phyloP scores from a whole-genome alignment of 2,888 invertebrate genomes.

The Colletes collaris region DNA sequence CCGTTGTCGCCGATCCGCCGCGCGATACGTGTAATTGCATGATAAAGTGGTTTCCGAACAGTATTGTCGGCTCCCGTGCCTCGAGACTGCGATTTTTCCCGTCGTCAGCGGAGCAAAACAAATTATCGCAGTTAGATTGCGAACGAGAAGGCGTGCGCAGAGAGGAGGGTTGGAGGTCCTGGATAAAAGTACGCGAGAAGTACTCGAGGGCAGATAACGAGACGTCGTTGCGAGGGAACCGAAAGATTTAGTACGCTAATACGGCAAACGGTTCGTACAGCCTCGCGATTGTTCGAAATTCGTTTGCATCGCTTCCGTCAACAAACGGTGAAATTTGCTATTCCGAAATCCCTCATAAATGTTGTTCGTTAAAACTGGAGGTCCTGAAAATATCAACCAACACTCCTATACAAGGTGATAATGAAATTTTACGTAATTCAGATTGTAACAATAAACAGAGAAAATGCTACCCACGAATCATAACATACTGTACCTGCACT shows the following conservation, averaged over 20 bases:
- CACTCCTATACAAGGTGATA: no score
- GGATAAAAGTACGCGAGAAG: constrained; percentile 40
- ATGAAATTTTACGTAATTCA: no score
- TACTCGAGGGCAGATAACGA: constrained; percentile 33
- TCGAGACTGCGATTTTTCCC: constrained; percentile 24
- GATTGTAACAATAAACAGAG: no score
- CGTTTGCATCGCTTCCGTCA: no score
- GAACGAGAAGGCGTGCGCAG: constrained; percentile 7
- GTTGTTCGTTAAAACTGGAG: no score
- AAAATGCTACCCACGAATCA: no score
- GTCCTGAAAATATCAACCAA: no score
- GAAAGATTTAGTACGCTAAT: constrained; percentile 17
- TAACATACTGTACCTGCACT: no score
- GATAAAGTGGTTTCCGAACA: constrained; percentile 6
- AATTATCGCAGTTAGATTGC: constrained; percentile 46
- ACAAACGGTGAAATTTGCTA: no score
- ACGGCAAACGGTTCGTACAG: not conserved
- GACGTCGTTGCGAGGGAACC: constrained; percentile 12
- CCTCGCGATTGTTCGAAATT: not conserved
- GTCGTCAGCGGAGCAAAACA: constrained; percentile 22
- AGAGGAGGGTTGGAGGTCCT: constrained; percentile 1
- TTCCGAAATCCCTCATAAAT: no score
- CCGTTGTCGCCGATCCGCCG: not conserved
- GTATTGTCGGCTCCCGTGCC: constrained; percentile 3
- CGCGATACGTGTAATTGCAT: constrained; percentile 12